Evolutionary conservation across 1,140 invertebrate species (phyloP), one percentile per base, ranked within the genome.

Genomic region (Stegodyphus mimosarum): DNA sequence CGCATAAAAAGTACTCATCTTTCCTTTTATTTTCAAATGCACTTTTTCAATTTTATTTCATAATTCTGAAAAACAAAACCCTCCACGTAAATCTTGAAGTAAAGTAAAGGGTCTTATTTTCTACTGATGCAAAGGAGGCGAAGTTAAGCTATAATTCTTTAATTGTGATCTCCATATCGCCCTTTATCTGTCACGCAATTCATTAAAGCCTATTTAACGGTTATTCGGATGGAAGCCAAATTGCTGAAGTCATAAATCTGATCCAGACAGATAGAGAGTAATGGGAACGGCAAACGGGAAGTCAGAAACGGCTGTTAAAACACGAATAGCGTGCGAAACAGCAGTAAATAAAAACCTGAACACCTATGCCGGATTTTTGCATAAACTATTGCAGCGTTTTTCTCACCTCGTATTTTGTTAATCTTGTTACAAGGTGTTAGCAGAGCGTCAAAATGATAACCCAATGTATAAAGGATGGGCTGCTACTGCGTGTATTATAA

Each of bases 321-420:
- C 73, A 69, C 72, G 73, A 70, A 84, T 84, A 53, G 81, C 73
- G 81, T 75, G 81, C 18, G 13, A 15, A 60, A 70, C 6, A 17
- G 81, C 73, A 33, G 81, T 84, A 84, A 84, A 84, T 84, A 84
- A 84, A 75, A 84, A 33, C 49, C 70, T 48, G 13, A 4, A n/a
- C 33, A 69, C 17, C 66, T 78, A 15, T 5, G 50, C 17, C 15
- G 73, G 50, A 67, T 84, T 84, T 83, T 84, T 84, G 72, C 81
- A 84, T 84, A 84, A 83, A 70, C 66, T 84, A 76, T 60, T 15
- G 60, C 53, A 49, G 60, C 80, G 55, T 76, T 64, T 74, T 83
- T 66, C 10, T 50, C 60, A 55, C 70, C 49, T 73, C 66, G 81
- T 70, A 75, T 70, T 75, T 84, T 66, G 76, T 67, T 17, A 33